Evolutionary conservation across 1,140 invertebrate genomes (phyloP).

Genomic region (Aplysia californica): DNA sequence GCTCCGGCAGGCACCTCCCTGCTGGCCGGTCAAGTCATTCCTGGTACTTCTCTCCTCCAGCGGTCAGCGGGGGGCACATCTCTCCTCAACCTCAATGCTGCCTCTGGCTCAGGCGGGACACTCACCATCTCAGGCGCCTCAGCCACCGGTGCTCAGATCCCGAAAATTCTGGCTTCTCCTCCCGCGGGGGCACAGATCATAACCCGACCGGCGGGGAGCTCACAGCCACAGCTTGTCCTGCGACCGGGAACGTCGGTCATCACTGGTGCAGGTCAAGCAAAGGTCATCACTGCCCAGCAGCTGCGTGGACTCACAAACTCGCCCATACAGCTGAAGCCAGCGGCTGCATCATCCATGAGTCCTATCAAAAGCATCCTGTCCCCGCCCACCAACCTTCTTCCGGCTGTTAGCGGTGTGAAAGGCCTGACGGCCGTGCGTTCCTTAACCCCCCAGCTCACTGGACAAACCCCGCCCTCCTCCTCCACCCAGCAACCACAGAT

Average conservation of each 20-base stretch:
- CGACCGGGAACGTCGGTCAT: not conserved
- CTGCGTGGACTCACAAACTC: slow-evolving; percentile 3
- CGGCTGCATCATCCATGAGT: slow-evolving; percentile 5
- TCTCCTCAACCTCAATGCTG: slow-evolving; percentile 7
- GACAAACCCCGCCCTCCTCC: too few relatives aligned
- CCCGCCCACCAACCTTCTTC: not conserved
- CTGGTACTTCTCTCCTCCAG: slow-evolving; percentile 34
- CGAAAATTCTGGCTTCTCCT: slow-evolving; percentile 9
- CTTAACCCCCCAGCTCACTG: slow-evolving; percentile 11
- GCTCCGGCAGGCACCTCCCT: slow-evolving; percentile 11
- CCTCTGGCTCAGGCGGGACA: not conserved
- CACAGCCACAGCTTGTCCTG: slow-evolving; percentile 7
- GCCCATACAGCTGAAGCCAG: slow-evolving; percentile 32
- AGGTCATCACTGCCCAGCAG: slow-evolving; percentile 28
- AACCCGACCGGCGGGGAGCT: not conserved
- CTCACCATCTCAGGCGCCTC: slow-evolving; percentile 16
- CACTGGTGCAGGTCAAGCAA: slow-evolving; percentile 7
- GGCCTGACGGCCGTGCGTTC: slow-evolving; percentile 3
- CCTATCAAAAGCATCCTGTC: slow-evolving; percentile 24
- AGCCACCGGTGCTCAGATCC: slow-evolving; percentile 19
- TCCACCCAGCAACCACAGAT: too few relatives aligned
- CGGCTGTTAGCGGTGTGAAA: not conserved
- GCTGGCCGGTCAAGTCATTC: slow-evolving; percentile 27
- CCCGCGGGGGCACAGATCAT: slow-evolving; percentile 10
- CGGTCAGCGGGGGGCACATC: slow-evolving; percentile 61